Conservation (phyloP, 2,888 invertebrate genomes). For the Entomobrya multifasciata region DNA sequence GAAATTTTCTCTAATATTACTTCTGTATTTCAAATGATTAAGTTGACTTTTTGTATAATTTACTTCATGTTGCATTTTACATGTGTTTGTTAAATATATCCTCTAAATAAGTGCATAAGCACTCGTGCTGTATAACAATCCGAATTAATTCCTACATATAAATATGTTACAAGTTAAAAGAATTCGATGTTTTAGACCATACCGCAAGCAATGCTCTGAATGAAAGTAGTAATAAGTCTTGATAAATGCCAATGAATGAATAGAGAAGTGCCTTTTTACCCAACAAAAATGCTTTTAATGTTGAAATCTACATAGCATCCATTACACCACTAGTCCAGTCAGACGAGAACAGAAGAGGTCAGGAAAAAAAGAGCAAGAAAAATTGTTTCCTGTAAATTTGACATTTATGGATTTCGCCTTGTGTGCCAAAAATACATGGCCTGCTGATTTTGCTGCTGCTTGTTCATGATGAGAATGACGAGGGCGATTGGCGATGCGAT, state of each 20-base stretch:
- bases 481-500: not conserved
- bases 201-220: too few relatives aligned
- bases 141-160: too few relatives aligned
- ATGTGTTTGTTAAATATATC: too few relatives aligned
- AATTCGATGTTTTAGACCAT: too few relatives aligned
- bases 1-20: too few relatives aligned
- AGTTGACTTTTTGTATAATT: too few relatives aligned
- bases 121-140: too few relatives aligned
- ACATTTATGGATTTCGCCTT: constrained; percentile 66
- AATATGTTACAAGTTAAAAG: too few relatives aligned
- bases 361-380: constrained; percentile 58
- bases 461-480: not conserved
- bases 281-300: not conserved
- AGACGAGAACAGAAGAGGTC: not conserved
- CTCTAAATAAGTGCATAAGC: too few relatives aligned
- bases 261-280: not conserved
- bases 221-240: constrained; percentile 65
- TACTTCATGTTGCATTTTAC: too few relatives aligned
- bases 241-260: constrained; percentile 58
- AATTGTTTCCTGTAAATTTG: constrained; percentile 70
- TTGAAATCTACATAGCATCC: not conserved
- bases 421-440: constrained; percentile 50
- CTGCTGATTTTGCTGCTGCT: too few relatives aligned
- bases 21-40: too few relatives aligned
- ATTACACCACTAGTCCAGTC: not conserved